These are phyloP conservation scores for Coregonus clupeaformis DNA, from an alignment of 2,113 vertebrate species.

Conservation along the genomic window DNA sequence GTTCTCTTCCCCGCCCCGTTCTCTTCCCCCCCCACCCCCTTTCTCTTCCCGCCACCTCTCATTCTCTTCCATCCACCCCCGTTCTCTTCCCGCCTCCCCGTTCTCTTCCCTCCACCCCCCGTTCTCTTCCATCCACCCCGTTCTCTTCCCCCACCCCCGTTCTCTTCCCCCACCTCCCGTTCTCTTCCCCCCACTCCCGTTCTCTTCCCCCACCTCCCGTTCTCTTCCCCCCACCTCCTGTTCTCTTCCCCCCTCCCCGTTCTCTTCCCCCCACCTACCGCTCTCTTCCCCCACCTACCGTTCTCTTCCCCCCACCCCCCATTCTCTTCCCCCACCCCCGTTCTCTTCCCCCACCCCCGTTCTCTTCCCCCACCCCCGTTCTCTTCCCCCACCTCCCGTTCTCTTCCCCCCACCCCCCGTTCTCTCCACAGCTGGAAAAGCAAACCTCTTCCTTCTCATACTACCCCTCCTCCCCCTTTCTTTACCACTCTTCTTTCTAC, in stretches of 20 bases:
- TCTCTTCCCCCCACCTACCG: too few relatives aligned
- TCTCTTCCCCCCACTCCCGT: neutral
- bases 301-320: neutral
- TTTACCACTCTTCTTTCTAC: neutral
- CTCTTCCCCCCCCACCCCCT: neutral
- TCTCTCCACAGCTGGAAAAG: constrained; percentile 13
- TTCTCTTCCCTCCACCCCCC: neutral
- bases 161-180: neutral
- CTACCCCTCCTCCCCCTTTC: neutral
- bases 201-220: too few relatives aligned
- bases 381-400: too few relatives aligned
- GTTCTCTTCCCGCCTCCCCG: neutral
- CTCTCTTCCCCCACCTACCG: neutral
- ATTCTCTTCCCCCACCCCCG: neutral
- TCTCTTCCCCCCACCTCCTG: neutral
- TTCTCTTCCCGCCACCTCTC: too few relatives aligned
- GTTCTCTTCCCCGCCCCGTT: neutral
- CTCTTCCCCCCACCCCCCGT: neutral
- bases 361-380: neutral
- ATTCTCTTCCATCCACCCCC: too few relatives aligned
- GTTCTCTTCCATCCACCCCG: neutral
- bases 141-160: neutral
- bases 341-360: neutral
- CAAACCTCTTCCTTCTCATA: neutral
- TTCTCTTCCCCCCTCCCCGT: too few relatives aligned